phyloP scores from a whole-genome alignment of 2,113 vertebrate genomes.

The Pterocles orientalis region DNA sequence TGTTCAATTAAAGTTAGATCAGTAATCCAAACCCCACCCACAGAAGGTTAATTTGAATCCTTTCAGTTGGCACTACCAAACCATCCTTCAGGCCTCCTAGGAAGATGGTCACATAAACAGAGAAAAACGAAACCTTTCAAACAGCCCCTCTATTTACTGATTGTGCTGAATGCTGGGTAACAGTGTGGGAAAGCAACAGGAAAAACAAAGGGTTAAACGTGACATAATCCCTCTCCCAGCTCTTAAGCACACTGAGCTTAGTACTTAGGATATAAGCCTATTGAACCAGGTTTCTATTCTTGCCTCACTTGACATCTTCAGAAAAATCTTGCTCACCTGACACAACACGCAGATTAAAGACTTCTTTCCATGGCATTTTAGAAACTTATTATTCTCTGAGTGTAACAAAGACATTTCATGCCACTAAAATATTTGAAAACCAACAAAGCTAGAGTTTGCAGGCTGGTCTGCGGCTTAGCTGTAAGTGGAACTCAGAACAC shows the following conservation, averaged over 20 bases:
- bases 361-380: background rate
- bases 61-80: background rate
- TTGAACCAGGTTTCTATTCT: conserved; percentile 70
- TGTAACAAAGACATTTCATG: conserved; percentile 4
- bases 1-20: background rate
- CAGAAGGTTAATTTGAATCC: background rate
- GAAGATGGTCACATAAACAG: background rate
- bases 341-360: background rate
- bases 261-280: conserved; percentile 68
- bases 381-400: background rate
- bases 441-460: background rate
- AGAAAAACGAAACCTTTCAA: background rate
- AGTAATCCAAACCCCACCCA: background rate
- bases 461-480: background rate
- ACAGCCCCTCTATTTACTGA: background rate
- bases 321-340: conserved; percentile 45
- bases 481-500: background rate
- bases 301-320: conserved; percentile 35
- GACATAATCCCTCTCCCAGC: conserved; percentile 41
- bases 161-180: background rate
- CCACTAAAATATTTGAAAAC: background rate
- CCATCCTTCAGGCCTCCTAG: background rate
- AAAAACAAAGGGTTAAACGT: conserved; percentile 24
- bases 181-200: background rate
- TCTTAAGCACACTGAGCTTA: conserved; percentile 38